Percentiles rank a stretch among this genome's conserved stretches.
Evolutionary conservation across 2,888 invertebrate genomes (phyloP).

Genomic region (Caprella mutica): DNA sequence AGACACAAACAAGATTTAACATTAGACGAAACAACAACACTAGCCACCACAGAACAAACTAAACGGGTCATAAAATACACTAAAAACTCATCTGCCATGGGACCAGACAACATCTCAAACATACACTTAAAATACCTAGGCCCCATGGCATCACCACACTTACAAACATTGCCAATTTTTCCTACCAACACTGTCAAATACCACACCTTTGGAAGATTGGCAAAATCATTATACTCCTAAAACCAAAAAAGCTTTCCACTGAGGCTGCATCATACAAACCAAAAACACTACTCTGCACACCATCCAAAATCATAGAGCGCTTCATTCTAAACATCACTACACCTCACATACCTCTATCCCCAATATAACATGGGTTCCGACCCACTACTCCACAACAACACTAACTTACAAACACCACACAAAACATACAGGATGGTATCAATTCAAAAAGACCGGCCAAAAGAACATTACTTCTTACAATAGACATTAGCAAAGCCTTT

Average conservation of each 20-base stretch:
- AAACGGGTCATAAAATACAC: slow-evolving; percentile 4
- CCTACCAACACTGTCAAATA: slow-evolving; percentile 27
- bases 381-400: slow-evolving; percentile 36
- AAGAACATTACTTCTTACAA: slow-evolving; percentile 36
- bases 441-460: slow-evolving; percentile 28
- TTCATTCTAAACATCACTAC: neutral
- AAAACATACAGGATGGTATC: slow-evolving; percentile 35
- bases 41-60: slow-evolving; percentile 2
- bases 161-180: neutral
- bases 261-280: slow-evolving; percentile 34
- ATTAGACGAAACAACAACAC: slow-evolving; percentile 1
- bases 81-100: slow-evolving; percentile 9
- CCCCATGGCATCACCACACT: neutral
- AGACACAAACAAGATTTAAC: neutral
- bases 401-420: slow-evolving; percentile 37
- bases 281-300: slow-evolving; percentile 35
- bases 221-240: slow-evolving; percentile 34
- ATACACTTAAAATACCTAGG: slow-evolving; percentile 8
- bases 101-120: slow-evolving; percentile 11
- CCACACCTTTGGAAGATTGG: slow-evolving; percentile 36
- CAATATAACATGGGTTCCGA: slow-evolving; percentile 38
- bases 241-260: slow-evolving; percentile 35
- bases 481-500: slow-evolving; percentile 39
- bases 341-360: slow-evolving; percentile 17
- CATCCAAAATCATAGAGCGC: slow-evolving; percentile 36